These are phyloP conservation scores for Muntiacus reevesi DNA, from an alignment of 2,113 vertebrate genomes.

Conservation along the genomic window DNA sequence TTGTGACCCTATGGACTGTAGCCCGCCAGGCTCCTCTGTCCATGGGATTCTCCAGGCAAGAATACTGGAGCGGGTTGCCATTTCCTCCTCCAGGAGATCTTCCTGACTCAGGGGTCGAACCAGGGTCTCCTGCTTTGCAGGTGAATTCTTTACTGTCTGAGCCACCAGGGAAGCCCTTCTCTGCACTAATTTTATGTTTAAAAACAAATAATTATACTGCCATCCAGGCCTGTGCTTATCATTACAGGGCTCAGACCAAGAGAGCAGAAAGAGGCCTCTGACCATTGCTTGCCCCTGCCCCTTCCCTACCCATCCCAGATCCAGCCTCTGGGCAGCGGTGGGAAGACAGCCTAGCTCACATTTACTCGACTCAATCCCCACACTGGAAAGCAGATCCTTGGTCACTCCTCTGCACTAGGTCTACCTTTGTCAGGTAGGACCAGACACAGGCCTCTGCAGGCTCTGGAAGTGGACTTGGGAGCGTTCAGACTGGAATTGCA, in stretches of 20 bases:
- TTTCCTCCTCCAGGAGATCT: neutral
- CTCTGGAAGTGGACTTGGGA: neutral
- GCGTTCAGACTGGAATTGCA: neutral
- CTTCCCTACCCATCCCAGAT: neutral
- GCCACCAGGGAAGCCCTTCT: neutral
- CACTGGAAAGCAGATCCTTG: neutral
- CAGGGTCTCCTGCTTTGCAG: neutral
- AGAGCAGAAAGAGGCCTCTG: neutral
- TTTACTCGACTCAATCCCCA: too few species aligned
- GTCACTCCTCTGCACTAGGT: neutral
- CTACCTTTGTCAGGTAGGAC: neutral
- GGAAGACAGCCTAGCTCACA: neutral
- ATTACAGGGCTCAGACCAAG: neutral
- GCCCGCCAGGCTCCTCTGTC: neutral
- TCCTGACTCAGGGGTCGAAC: neutral
- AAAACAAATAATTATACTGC: neutral
- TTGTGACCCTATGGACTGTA: neutral
- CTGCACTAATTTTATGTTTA: neutral
- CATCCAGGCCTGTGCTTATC: neutral
- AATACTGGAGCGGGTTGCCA: neutral
- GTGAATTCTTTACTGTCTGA: neutral
- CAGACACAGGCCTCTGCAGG: neutral
- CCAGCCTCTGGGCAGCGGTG: neutral
- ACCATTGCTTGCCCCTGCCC: neutral
- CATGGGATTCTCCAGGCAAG: neutral